Evolutionary conservation across 2,888 invertebrate genomes (phyloP).

Genomic region (Myopa testacea): DNA sequence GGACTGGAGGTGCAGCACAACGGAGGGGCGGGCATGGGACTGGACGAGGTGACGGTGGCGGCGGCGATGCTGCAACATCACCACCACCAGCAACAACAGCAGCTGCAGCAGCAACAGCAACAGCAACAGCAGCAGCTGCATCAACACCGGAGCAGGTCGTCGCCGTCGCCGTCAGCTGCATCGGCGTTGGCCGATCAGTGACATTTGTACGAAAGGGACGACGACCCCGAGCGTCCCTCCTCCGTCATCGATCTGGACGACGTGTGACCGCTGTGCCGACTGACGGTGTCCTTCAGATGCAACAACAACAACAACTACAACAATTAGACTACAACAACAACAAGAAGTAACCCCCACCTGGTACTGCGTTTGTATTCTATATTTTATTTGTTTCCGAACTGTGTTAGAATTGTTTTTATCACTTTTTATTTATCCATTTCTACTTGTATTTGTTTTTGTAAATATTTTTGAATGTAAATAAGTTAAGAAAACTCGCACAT

Average conservation of each 20-base stretch:
- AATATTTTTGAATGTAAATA: conserved; percentile 27
- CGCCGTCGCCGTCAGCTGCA: conserved; percentile 48
- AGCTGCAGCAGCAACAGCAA: too few relatives aligned
- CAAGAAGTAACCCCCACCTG: conserved; percentile 32
- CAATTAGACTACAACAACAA: conserved; percentile 27
- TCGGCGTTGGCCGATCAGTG: conserved; percentile 65
- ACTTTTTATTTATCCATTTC: background rate
- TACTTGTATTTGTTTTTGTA: conserved; percentile 29
- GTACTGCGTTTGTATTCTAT: conserved; percentile 21
- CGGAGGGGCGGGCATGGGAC: conserved; percentile 53
- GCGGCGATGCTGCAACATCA: conserved; percentile 53
- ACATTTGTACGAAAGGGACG: conserved; percentile 67
- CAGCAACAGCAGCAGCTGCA: conserved; percentile 43
- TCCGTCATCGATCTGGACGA: conserved; percentile 68
- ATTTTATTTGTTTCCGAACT: background rate
- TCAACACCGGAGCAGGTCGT: conserved; percentile 41
- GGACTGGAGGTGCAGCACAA: conserved; percentile 88
- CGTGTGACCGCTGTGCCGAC: conserved; percentile 63
- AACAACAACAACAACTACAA: conserved; percentile 40
- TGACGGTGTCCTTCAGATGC: conserved; percentile 35
- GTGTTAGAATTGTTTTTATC: background rate
- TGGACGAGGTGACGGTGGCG: conserved; percentile 45
- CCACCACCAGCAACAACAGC: conserved; percentile 49
- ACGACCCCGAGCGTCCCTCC: conserved; percentile 63
- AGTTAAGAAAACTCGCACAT: conserved; percentile 20